phyloP scores from a whole-genome alignment of 2,888 invertebrate species.

The Erebia ligea region DNA sequence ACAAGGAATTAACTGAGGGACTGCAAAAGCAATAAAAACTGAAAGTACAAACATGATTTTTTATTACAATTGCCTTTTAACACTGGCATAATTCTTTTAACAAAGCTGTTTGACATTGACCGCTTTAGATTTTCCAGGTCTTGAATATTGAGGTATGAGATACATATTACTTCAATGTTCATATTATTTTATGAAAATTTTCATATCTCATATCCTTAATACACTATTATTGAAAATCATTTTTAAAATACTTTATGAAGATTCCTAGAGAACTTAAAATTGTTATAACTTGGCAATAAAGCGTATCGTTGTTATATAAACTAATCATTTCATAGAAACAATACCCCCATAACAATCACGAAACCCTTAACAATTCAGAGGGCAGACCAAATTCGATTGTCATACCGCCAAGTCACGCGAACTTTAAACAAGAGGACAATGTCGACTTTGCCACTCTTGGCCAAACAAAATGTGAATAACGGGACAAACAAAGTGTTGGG shows the following conservation, averaged over 20 bases:
- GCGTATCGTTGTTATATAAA: constrained; percentile 9
- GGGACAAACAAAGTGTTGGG: constrained; percentile 63
- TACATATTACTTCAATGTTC: no score
- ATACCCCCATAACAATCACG: constrained; percentile 37
- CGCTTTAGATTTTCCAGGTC: neutral
- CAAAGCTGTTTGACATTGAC: neutral
- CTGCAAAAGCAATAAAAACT: neutral
- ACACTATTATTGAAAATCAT: neutral
- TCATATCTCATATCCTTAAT: no score
- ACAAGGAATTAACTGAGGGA: constrained; percentile 6
- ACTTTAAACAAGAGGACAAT: constrained; percentile 52
- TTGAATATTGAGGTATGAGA: no score
- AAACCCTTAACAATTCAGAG: constrained; percentile 51
- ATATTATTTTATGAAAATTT: no score
- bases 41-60: neutral
- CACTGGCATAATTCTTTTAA: neutral
- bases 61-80: neutral
- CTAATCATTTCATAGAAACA: constrained; percentile 31
- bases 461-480: constrained; percentile 77
- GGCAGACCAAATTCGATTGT: constrained; percentile 61
- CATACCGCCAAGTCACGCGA: constrained; percentile 71
- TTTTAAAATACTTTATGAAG: neutral
- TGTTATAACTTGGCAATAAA: neutral
- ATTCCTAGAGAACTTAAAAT: neutral
- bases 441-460: constrained; percentile 47